Evolutionary conservation across 2,888 invertebrate genomes (phyloP).

Genomic region (Hirtodrosophila confusa): DNA sequence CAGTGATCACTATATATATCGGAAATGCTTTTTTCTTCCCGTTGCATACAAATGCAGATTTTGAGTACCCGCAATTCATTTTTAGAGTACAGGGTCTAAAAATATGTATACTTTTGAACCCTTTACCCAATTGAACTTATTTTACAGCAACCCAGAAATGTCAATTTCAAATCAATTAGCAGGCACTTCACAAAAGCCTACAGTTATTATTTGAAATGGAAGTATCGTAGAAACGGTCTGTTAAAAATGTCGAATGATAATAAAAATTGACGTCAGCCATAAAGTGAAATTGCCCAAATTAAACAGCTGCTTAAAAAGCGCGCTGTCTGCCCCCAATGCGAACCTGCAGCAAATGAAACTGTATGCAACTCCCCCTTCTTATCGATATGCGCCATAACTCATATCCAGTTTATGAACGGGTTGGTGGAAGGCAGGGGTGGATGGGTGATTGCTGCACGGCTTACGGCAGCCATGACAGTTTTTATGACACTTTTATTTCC

Average conservation of each 20-base stretch:
- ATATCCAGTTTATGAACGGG: slow-evolving; percentile 43
- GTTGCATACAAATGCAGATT: no score
- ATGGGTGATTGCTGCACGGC: no score
- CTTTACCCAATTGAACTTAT: no score
- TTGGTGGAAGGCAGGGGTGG: background rate
- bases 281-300: slow-evolving; percentile 67
- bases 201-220: slow-evolving; percentile 14
- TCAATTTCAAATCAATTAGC: slow-evolving; percentile 61
- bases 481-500: slow-evolving; percentile 76
- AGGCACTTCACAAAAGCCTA: slow-evolving; percentile 35
- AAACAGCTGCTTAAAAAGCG: slow-evolving; percentile 56
- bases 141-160: slow-evolving; percentile 2
- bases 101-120: no score
- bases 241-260: slow-evolving; percentile 39
- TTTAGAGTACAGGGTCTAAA: no score
- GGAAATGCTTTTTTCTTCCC: no score
- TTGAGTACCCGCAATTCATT: no score
- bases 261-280: slow-evolving; percentile 47
- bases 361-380: background rate
- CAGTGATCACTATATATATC: no score
- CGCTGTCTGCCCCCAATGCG: background rate
- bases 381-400: slow-evolving; percentile 50
- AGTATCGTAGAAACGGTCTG: slow-evolving; percentile 46
- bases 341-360: background rate
- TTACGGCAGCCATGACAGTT: slow-evolving; percentile 58